Conservation (phyloP, 2,113 vertebrate genomes). For the Crotalus helleri region DNA sequence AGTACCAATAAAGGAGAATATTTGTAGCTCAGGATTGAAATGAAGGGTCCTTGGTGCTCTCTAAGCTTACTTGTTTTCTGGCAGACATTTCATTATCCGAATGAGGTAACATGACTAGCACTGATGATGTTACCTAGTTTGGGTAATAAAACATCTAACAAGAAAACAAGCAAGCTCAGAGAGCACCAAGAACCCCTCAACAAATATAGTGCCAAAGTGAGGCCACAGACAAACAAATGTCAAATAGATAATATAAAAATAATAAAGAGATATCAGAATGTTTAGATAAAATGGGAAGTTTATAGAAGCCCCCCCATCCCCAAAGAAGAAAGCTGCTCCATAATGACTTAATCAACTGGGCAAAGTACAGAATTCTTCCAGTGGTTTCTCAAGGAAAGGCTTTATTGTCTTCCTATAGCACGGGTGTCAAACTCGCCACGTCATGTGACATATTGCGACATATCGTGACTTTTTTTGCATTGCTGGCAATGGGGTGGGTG, state of each 20-base stretch:
- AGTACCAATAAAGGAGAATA: not conserved
- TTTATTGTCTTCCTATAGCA: not conserved
- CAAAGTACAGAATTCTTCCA: not conserved
- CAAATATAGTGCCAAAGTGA: not conserved
- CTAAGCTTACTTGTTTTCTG: not conserved
- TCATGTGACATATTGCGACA: too few species aligned
- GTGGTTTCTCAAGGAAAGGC: not conserved
- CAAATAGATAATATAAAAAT: not conserved
- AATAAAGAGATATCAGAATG: not conserved
- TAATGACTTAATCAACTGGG: not conserved
- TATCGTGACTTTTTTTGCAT: too few species aligned
- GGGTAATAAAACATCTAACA: not conserved
- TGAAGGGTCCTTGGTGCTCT: not conserved
- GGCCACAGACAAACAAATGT: not conserved
- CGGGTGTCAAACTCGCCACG: too few species aligned
- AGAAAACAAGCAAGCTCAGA: not conserved
- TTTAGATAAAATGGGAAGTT: not conserved
- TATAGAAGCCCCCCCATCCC: not conserved
- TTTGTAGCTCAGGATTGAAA: not conserved
- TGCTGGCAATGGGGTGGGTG: too few species aligned
- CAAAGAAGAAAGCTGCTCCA: not conserved
- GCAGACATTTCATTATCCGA: not conserved
- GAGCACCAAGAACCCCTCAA: not conserved
- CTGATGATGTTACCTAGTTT: not conserved
- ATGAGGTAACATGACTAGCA: not conserved